Percentiles rank a stretch among this genome's conserved stretches.
Conservation (phyloP, 2,888 invertebrate species). For the Thymelicus lineola region DNA sequence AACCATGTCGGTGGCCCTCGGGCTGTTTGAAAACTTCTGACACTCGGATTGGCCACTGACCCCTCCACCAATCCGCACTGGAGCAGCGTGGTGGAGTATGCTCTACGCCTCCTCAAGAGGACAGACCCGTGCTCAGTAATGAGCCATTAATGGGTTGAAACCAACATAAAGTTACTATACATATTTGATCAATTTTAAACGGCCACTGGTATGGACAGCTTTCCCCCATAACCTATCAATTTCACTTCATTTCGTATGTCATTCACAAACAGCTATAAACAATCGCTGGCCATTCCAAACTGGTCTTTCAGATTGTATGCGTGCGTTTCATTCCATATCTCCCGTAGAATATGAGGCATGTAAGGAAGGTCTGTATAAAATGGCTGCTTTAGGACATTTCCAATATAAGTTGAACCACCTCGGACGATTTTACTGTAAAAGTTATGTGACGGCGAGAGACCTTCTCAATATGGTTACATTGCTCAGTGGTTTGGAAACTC, state of each 20-base stretch:
- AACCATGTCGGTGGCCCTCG: no score
- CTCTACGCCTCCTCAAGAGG: no score
- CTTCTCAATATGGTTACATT: constrained; percentile 54
- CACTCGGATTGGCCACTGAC: no score
- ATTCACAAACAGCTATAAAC: constrained; percentile 55
- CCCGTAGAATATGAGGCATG: constrained; percentile 44
- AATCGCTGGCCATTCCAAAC: constrained; percentile 48
- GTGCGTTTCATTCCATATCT: constrained; percentile 38
- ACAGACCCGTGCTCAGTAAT: no score
- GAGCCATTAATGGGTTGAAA: no score
- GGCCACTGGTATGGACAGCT: constrained; percentile 45
- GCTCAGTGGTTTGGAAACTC: constrained; percentile 71
- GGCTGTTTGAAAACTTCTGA: no score
- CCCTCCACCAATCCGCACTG: no score
- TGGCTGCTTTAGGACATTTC: constrained; percentile 45
- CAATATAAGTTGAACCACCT: constrained; percentile 14
- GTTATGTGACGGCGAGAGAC: constrained; percentile 44
- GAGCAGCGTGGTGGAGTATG: no score
- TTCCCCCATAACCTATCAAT: constrained; percentile 57
- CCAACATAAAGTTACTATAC: no score
- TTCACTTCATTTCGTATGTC: constrained; percentile 68
- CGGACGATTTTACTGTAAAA: constrained; percentile 45
- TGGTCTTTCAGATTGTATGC: constrained; percentile 45
- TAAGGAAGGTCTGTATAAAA: constrained; percentile 51
- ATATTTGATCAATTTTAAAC: constrained; percentile 15